Percentiles rank a stretch among this genome's conserved stretches.
phyloP scores from a whole-genome alignment of 2,888 invertebrate genomes.

The Seira musarum region DNA sequence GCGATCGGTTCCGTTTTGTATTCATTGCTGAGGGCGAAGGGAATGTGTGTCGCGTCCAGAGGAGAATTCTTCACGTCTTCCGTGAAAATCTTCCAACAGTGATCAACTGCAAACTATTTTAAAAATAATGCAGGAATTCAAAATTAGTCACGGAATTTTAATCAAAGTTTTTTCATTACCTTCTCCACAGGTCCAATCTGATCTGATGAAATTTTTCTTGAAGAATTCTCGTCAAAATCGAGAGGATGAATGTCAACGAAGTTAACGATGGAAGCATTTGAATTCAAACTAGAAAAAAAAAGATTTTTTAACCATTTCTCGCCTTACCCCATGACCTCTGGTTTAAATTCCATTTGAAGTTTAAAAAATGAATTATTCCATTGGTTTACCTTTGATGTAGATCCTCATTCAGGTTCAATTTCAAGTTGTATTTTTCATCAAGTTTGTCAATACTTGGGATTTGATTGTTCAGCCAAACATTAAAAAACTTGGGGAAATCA shows the following conservation, averaged over 20 bases:
- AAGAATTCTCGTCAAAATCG: not conserved
- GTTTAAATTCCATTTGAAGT: not conserved
- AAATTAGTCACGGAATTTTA: not conserved
- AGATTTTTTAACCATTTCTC: not conserved
- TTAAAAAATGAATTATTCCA: not conserved
- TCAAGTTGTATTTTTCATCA: no score
- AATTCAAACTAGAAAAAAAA: not conserved
- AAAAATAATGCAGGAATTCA: not conserved
- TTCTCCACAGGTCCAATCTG: constrained; percentile 1
- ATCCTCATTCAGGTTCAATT: not conserved
- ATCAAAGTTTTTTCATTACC: not conserved
- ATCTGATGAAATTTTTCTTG: not conserved
- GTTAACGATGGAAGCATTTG: constrained; percentile 8
- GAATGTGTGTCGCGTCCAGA: no score
- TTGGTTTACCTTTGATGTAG: not conserved
- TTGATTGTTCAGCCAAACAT: no score
- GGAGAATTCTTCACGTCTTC: not conserved
- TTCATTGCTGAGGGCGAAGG: not conserved
- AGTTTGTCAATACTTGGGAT: no score
- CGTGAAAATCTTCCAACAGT: not conserved
- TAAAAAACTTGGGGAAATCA: constrained; percentile 1
- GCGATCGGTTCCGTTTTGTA: constrained; percentile 29
- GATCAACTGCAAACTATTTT: not conserved
- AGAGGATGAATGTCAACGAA: constrained; percentile 16
- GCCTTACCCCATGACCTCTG: not conserved